Conservation (phyloP, 2,888 invertebrate species). For the Adineta ricciae region DNA sequence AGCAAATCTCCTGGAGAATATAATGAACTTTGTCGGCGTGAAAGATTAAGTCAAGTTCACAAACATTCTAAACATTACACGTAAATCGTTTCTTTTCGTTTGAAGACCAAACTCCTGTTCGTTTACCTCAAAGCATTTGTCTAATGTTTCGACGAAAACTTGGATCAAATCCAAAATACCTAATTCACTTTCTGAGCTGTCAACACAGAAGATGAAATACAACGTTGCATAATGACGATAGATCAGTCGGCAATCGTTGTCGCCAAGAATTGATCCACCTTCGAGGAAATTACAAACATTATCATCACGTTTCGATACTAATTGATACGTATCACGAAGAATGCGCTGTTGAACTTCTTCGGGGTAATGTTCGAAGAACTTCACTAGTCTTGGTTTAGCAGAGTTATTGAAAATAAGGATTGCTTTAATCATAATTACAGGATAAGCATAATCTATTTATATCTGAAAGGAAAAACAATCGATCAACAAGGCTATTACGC, state of each 20-base stretch:
- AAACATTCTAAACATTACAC: constrained; percentile 26
- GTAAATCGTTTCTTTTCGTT: neutral
- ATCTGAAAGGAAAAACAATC: neutral
- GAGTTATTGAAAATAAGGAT: constrained; percentile 94
- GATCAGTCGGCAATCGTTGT: constrained; percentile 31
- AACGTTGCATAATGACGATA: constrained; percentile 35
- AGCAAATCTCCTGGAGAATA: constrained; percentile 92
- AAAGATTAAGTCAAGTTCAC: constrained; percentile 33
- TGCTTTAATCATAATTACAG: constrained; percentile 77
- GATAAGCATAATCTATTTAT: neutral
- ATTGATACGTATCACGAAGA: constrained; percentile 93
- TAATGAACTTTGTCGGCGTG: constrained; percentile 61
- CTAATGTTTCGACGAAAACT: constrained; percentile 79
- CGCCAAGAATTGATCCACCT: constrained; percentile 59
- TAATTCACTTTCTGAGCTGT: constrained; percentile 34
- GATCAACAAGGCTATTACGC: too few relatives aligned
- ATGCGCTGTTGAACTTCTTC: constrained; percentile 99
- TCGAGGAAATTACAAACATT: constrained; percentile 99
- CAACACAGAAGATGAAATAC: constrained; percentile 35
- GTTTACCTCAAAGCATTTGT: constrained; percentile 80
- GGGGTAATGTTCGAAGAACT: constrained; percentile 57
- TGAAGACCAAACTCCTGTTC: neutral
- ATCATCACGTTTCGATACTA: constrained; percentile 94
- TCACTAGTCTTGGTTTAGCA: neutral
- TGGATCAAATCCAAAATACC: constrained; percentile 35